Conservation (phyloP, 1,140 invertebrate species). For the Drosophila sechellia region DNA sequence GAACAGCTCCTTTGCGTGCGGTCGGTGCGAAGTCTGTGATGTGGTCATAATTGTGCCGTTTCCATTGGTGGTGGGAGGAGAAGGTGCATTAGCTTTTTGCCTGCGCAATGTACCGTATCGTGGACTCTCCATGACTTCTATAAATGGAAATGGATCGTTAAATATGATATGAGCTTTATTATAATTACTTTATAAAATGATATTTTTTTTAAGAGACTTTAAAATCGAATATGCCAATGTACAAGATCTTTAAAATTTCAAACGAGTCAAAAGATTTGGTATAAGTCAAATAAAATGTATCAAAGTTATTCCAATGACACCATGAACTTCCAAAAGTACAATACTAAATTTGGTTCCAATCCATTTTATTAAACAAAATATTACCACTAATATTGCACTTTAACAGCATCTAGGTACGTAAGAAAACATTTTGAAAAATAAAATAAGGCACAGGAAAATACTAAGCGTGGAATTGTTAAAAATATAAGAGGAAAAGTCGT, state of each 20-base stretch:
- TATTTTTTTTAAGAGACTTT: no score
- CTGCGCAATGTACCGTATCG: slow-evolving; percentile 76
- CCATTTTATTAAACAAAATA: slow-evolving; percentile 22
- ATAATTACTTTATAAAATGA: no score
- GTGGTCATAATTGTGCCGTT: slow-evolving; percentile 47
- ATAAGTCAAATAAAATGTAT: background rate
- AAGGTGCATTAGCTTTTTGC: slow-evolving; percentile 75
- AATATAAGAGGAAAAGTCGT: background rate
- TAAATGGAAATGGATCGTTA: slow-evolving; percentile 2
- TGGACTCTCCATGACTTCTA: slow-evolving; percentile 76
- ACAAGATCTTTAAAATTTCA: no score
- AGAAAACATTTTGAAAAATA: background rate
- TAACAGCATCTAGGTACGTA: background rate
- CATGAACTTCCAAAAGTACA: background rate
- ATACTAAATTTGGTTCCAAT: slow-evolving; percentile 1
- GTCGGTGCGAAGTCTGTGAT: slow-evolving; percentile 53
- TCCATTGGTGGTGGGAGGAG: slow-evolving; percentile 76
- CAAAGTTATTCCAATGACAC: background rate
- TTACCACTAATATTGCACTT: slow-evolving; percentile 1
- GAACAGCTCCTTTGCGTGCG: slow-evolving; percentile 76
- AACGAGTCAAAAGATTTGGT: background rate
- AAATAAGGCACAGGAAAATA: background rate
- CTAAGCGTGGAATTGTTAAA: background rate
- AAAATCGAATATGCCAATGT: no score
- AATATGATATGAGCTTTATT: background rate